A percentile compares a stretch with the other conserved stretches of the same genome.
These are phyloP conservation scores for Cassiopea andromeda DNA, from an alignment of 30 jellyfish, hydroid and myxozoan species.

Conservation along the genomic window DNA sequence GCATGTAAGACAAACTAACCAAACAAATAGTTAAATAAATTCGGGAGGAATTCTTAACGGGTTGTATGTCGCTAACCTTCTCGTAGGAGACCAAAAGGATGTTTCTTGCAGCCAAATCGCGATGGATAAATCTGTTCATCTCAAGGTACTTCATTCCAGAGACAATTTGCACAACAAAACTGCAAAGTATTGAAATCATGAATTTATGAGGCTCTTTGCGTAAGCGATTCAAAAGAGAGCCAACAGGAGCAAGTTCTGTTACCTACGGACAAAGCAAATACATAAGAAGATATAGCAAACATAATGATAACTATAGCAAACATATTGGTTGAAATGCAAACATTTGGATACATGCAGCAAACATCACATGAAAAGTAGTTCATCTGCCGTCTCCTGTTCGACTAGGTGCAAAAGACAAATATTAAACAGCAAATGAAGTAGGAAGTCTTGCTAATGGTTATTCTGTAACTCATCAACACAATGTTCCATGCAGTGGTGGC, in stretches of 20 bases:
- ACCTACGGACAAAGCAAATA: conserved; percentile 57
- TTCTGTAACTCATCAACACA: too few relatives aligned
- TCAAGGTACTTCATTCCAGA: conserved; percentile 98
- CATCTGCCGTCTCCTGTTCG: too few relatives aligned
- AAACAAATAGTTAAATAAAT: neutral
- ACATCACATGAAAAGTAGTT: too few relatives aligned
- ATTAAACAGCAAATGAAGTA: too few relatives aligned
- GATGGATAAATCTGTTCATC: conserved; percentile 79
- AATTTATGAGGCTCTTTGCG: conserved; percentile 93
- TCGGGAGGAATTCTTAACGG: neutral
- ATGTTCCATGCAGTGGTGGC: too few relatives aligned
- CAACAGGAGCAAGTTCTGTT: conserved; percentile 95
- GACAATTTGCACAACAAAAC: conserved; percentile 93
- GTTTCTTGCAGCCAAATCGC: conserved; percentile 98
- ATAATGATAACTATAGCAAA: too few relatives aligned
- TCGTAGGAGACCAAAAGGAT: conserved; percentile 91
- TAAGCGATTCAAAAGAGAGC: conserved; percentile 78
- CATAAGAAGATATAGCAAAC: neutral
- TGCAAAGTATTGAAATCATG: conserved; percentile 87
- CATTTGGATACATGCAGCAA: too few relatives aligned
- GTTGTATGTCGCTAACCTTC: conserved; percentile 52
- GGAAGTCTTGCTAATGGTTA: too few relatives aligned
- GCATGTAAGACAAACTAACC: neutral
- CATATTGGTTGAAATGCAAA: too few relatives aligned
- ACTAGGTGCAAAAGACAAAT: too few relatives aligned